Evolutionary conservation across 2,888 invertebrate genomes (phyloP), one percentile per base, ranked within the genome.

Genomic region (Pegoplata infirma): DNA sequence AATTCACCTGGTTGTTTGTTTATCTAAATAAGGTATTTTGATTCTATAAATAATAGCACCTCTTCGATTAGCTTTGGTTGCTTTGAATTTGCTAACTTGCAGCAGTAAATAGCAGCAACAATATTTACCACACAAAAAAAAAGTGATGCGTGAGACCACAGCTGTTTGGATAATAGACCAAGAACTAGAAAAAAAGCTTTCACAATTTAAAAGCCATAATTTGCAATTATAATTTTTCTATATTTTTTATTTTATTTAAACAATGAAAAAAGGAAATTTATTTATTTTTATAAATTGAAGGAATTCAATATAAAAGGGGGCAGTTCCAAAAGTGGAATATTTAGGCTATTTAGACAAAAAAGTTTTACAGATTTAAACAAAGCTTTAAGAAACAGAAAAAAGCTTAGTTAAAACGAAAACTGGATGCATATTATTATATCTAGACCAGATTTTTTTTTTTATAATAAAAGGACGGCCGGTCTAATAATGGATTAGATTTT

Each of bases 11-110:
- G 75, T 71, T 69, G 66, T 66, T 72, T 67, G 75, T 61, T 73
- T 72, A 79, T 67, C 79, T 79, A 67, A 72, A 79, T 75, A 79
- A 63, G 79, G 79, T 21, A 75, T 75, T 75, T 61, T 53, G 66
- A 68, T 75, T 79, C 79, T 75, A 75, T 75, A 79, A 79, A 79
- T 75, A 79, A 79, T 79, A 63, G 79, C 79, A 79, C 75, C 75
- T 79, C 56, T 71, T 61, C 67, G 46, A 56, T 49, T 36, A 36
- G 25, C 36, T 63, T 10, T 17, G 25, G 47, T 49, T 68, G 55
- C 55, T 68, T 55, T 55, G 25, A 44, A 44, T 56, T 68, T n/a
- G n/a, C 19, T 49, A n/a, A 36, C 12, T 49, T 21, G n/a, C 14
- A 53, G 17, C 4, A n/a, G n/a, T 32, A 32, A 6, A 32, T 10